Evolutionary conservation across 2,797 vertebrate species (phyloP), one percentile per base, ranked within the genome.

Genomic region (Thunnus albacares): DNA sequence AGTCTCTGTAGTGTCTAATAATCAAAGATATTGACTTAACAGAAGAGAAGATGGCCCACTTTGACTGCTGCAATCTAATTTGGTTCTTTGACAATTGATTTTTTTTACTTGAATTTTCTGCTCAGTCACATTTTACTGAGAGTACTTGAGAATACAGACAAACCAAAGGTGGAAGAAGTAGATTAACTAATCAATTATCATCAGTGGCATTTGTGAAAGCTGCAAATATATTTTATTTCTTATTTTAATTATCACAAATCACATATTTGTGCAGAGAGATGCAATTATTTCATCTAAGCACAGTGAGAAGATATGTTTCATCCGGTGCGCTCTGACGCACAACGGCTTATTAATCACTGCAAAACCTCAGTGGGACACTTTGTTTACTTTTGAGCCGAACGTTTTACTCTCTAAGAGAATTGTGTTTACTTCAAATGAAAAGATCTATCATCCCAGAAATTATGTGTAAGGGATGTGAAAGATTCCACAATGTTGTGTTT

Each of bases 11-110:
- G 53, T 6, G 33, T 24, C 11, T 57, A 24, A 13, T 26, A 58
- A 62, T 79, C 41, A 70, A 63, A 65, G 47, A 55, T 73, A 79
- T 33, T 66, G 67, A 79, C 53, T 66, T 38, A 12, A 26, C 3
- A 0, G 49, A 22, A 38, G 35, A 64, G 35, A 51, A 9, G 41
- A 74, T 58, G 43, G 6, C 51, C 17, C 59, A 57, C 6, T 71
- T 64, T 63, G 24, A 64, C 59, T 13, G 17, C 24, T 56, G n/a
- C 49, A 70, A 79, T 70, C 65, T 71, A 24, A 58, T 60, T 57
- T 49, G 70, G 65, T 26, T 68, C 57, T 41, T 55, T 38, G 22
- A 17, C 15, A 18, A 70, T 43, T 59, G 43, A 75, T 75, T 58
- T 33, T 33, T 56, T 76, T 61, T 47, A 78, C 56, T 47, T 53